These are phyloP conservation scores for Sarcophaga subvicina DNA, from an alignment of 2,888 invertebrate genomes.

Conservation along the genomic window DNA sequence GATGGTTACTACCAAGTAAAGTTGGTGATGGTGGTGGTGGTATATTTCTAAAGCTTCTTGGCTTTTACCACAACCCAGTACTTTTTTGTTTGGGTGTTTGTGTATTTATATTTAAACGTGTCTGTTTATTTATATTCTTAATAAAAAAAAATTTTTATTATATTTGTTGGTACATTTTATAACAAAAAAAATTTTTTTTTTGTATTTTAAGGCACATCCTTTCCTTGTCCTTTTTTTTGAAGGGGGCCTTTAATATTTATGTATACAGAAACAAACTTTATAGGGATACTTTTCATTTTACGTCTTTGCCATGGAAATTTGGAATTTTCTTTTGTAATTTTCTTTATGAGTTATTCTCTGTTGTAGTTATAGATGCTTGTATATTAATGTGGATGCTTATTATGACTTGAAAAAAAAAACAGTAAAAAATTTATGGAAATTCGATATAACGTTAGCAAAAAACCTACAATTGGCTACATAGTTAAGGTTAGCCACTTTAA, in stretches of 20 bases:
- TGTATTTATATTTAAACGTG: slow-evolving; percentile 16
- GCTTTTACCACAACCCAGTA: slow-evolving; percentile 38
- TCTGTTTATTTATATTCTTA: slow-evolving; percentile 7
- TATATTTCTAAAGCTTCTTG: slow-evolving; percentile 57
- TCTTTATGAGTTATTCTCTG: neutral
- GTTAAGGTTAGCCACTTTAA: too few relatives aligned
- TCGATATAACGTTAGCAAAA: too few relatives aligned
- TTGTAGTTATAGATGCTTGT: neutral
- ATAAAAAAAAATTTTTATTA: slow-evolving; percentile 8
- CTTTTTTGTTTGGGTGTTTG: neutral
- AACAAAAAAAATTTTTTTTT: slow-evolving; percentile 20
- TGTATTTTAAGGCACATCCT: slow-evolving; percentile 7
- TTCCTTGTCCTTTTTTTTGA: neutral
- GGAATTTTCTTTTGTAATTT: neutral
- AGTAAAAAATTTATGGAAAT: too few relatives aligned
- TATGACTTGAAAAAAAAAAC: too few relatives aligned
- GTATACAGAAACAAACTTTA: neutral
- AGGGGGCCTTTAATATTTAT: neutral
- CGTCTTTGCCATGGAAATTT: neutral
- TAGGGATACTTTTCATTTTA: neutral
- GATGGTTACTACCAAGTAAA: neutral
- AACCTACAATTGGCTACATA: too few relatives aligned
- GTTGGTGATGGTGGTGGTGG: neutral
- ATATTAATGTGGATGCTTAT: neutral
- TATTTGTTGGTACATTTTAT: slow-evolving; percentile 46